Conservation (phyloP, 2,888 invertebrate species). For the Molanna angustata region DNA sequence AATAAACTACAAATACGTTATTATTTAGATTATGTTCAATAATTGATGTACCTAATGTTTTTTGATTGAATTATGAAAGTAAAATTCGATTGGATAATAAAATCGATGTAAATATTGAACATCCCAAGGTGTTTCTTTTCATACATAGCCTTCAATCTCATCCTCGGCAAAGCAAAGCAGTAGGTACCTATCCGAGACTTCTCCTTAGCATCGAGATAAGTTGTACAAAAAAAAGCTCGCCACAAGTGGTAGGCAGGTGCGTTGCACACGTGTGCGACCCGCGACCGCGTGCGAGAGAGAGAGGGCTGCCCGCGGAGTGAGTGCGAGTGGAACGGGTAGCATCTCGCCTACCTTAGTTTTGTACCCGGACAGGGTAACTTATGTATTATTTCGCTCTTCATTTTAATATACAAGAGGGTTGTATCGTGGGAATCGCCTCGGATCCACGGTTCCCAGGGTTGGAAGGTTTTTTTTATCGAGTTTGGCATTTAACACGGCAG, state of each 20-base stretch:
- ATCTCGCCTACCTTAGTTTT: slow-evolving; percentile 51
- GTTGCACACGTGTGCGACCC: slow-evolving; percentile 55
- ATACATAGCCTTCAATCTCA: slow-evolving; percentile 25
- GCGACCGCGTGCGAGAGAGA: slow-evolving; percentile 40
- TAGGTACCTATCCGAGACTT: too few relatives aligned
- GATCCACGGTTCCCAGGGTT: slow-evolving; percentile 64
- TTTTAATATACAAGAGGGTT: slow-evolving; percentile 60
- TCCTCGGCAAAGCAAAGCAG: slow-evolving; percentile 23
- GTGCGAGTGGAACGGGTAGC: slow-evolving; percentile 40
- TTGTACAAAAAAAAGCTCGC: slow-evolving; percentile 18
- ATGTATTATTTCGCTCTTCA: slow-evolving; percentile 58
- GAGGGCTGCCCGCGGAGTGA: not conserved
- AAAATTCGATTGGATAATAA: too few relatives aligned
- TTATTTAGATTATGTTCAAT: too few relatives aligned
- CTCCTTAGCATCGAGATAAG: slow-evolving; percentile 23
- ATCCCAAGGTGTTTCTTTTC: slow-evolving; percentile 1
- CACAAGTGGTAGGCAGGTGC: slow-evolving; percentile 41
- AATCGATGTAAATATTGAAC: slow-evolving; percentile 3
- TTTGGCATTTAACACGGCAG: slow-evolving; percentile 53
- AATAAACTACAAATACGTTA: too few relatives aligned
- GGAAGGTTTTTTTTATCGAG: slow-evolving; percentile 39
- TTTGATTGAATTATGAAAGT: too few relatives aligned
- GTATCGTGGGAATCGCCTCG: slow-evolving; percentile 65
- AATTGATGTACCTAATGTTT: too few relatives aligned
- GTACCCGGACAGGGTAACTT: slow-evolving; percentile 56